phyloP scores from a whole-genome alignment of 1,140 invertebrate genomes.

The Aricia agestis region DNA sequence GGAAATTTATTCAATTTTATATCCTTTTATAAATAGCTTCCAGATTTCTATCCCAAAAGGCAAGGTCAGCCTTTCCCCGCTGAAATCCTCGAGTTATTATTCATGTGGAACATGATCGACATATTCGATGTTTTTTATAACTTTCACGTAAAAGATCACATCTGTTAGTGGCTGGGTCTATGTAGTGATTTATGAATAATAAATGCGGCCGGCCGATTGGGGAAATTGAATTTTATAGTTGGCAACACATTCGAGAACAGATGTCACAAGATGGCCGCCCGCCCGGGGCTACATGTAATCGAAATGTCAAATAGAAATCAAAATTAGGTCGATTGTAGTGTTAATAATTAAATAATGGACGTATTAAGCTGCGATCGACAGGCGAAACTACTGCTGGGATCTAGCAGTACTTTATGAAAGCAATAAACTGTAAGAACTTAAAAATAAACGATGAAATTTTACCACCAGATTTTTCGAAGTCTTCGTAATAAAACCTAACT shows the following conservation, averaged over 20 bases:
- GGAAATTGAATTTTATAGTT: conserved; percentile 77
- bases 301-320: conserved; percentile 75
- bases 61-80: no score
- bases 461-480: no score
- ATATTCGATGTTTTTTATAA: conserved; percentile 49
- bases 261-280: conserved; percentile 72
- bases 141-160: conserved; percentile 74
- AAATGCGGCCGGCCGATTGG: conserved; percentile 73
- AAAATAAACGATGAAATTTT: no score
- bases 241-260: conserved; percentile 71
- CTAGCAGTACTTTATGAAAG: no score
- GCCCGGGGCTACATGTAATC: conserved; percentile 57
- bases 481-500: no score
- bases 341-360: conserved; percentile 74
- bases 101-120: conserved; percentile 7
- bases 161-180: conserved; percentile 70
- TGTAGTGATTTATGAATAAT: conserved; percentile 73
- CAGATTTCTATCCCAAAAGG: neutral
- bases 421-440: no score
- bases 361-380: conserved; percentile 20
- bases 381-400: conserved; percentile 6
- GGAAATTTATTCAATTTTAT: no score
- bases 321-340: conserved; percentile 73
- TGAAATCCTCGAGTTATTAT: neutral
- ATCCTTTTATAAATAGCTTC: no score